These are phyloP conservation scores for pig (Sus scrofa) DNA, from an alignment of 2,113 vertebrate genomes.

Conservation along the genomic window T2T-Sscrofa CM000829.6:21005501-21006000, in stretches of 20 bases:
- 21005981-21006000: too few species aligned
- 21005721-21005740: constrained; percentile 15
- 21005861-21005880: background rate
- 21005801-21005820: background rate
- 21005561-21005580: background rate
- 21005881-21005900: background rate
- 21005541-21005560: background rate
- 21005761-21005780: background rate
- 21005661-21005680: background rate
- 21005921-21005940: background rate
- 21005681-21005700: background rate
- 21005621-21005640: background rate
- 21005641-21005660: constrained; percentile 31
- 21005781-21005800: background rate
- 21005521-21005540: background rate
- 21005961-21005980: background rate
- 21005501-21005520: background rate
- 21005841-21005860: background rate
- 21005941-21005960: background rate
- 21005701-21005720: background rate
- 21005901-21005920: background rate
- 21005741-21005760: background rate
- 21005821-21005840: background rate
- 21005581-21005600: constrained; percentile 35
- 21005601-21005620: background rate